phyloP scores from a whole-genome alignment of 2,888 invertebrate genomes.

The Masnerella sp. region DNA sequence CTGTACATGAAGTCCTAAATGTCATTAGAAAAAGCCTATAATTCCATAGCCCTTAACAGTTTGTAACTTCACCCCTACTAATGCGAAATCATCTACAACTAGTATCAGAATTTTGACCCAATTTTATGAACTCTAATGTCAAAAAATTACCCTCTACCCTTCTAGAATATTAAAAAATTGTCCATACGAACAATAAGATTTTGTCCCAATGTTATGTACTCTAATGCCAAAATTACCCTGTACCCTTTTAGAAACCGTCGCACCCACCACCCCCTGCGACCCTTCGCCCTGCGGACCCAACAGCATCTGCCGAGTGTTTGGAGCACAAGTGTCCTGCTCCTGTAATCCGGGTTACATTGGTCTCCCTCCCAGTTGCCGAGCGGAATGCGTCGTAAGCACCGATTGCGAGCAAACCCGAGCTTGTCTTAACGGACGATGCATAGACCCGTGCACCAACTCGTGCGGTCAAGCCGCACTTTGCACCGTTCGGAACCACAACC shows the following conservation, averaged over 20 bases:
- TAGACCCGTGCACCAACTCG: slow-evolving; percentile 80
- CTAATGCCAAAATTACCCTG: too few species aligned
- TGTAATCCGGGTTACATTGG: slow-evolving; percentile 79
- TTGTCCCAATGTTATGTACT: too few species aligned
- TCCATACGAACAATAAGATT: too few species aligned
- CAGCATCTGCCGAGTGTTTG: slow-evolving; percentile 78
- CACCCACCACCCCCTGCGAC: slow-evolving; percentile 72
- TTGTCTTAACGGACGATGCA: slow-evolving; percentile 81
- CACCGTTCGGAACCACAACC: slow-evolving; percentile 80
- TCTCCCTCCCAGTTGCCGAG: slow-evolving; percentile 79
- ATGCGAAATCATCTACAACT: too few species aligned
- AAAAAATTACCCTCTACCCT: too few species aligned
- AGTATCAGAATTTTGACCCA: too few species aligned
- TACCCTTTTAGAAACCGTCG: slow-evolving; percentile 22
- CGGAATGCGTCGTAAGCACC: slow-evolving; percentile 79
- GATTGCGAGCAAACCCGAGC: slow-evolving; percentile 80
- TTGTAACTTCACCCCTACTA: slow-evolving; percentile 66
- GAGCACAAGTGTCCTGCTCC: slow-evolving; percentile 79
- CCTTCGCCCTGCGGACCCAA: slow-evolving; percentile 79
- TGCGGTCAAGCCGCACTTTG: slow-evolving; percentile 80
- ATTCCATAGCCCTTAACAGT: slow-evolving; percentile 79
- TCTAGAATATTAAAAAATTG: too few species aligned
- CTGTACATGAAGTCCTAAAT: too few species aligned
- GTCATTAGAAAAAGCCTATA: too few species aligned
- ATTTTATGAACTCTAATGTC: too few species aligned